Percentiles rank a stretch among this genome's conserved stretches.
Conservation (phyloP, 1,140 invertebrate genomes). For the Bactericera cockerelli region DNA sequence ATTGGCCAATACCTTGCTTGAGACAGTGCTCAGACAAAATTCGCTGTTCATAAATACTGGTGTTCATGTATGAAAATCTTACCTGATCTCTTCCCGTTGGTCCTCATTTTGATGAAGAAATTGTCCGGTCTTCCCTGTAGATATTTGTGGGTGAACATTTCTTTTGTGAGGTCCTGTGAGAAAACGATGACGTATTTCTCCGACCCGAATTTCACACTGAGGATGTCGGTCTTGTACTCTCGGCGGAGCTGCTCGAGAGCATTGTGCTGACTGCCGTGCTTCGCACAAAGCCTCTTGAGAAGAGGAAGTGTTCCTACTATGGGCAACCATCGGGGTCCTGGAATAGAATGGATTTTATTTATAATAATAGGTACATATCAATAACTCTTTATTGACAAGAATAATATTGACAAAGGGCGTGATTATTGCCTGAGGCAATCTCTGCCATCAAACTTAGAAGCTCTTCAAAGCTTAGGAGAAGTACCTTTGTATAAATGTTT, state of each 20-base stretch:
- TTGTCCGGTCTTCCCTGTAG: conserved; percentile 56
- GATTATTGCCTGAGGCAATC: too few species aligned
- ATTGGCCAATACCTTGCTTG: too few species aligned
- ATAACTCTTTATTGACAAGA: too few species aligned
- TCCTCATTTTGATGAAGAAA: conserved; percentile 49
- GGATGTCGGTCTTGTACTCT: conserved; percentile 41
- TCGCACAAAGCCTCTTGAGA: conserved; percentile 35
- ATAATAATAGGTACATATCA: too few species aligned
- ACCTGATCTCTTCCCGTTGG: conserved; percentile 48
- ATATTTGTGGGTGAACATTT: conserved; percentile 43
- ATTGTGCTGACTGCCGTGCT: conserved; percentile 42
- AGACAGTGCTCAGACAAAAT: too few species aligned
- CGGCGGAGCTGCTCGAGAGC: conserved; percentile 40
- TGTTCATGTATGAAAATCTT: too few species aligned
- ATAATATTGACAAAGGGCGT: too few species aligned
- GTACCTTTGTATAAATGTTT: too few species aligned
- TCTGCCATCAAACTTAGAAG: too few species aligned
- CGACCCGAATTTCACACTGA: conserved; percentile 48
- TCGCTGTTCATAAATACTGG: too few species aligned
- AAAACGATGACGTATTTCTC: conserved; percentile 43
- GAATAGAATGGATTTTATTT: conserved; percentile 13
- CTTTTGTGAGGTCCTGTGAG: conserved; percentile 37
- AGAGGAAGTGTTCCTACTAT: conserved; percentile 44
- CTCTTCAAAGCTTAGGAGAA: too few species aligned
- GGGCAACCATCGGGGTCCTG: conserved; percentile 52